Percentiles rank a stretch among this genome's conserved stretches.
Evolutionary conservation across 2,888 invertebrate genomes (phyloP).

Genomic region (Branchellion lobata): DNA sequence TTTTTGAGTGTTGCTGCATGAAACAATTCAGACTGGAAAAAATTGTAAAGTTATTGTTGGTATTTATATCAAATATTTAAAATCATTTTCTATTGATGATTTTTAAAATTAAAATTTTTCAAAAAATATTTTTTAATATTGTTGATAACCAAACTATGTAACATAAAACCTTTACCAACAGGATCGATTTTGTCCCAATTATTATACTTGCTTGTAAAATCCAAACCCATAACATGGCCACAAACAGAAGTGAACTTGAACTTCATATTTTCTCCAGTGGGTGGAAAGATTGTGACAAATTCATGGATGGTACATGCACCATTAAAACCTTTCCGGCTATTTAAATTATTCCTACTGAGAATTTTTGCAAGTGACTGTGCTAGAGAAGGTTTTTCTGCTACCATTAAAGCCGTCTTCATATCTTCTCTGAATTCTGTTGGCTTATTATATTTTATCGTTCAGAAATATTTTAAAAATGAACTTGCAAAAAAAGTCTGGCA

Average conservation of each 20-base stretch:
- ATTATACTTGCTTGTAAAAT: conserved; percentile 86
- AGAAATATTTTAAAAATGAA: too few species aligned
- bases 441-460: too few species aligned
- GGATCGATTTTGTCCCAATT: conserved; percentile 98
- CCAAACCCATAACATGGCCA: conserved; percentile 94
- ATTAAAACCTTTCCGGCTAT: conserved; percentile 82
- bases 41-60: conserved; percentile 6
- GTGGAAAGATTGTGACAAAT: conserved; percentile 69
- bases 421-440: neutral
- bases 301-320: conserved; percentile 90
- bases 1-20: conserved; percentile 90
- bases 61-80: too few species aligned
- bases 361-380: conserved; percentile 91
- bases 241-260: conserved; percentile 95
- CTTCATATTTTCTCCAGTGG: conserved; percentile 57
- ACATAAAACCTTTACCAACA: too few species aligned
- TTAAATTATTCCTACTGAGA: conserved; percentile 75
- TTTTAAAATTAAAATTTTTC: too few species aligned
- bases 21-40: conserved; percentile 77
- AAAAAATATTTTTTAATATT: too few species aligned
- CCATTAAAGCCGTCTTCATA: conserved; percentile 75
- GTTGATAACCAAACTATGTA: too few species aligned
- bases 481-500: neutral
- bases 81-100: too few species aligned
- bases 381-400: conserved; percentile 97